These are phyloP conservation scores for Scopus umbretta DNA, from an alignment of 2,113 vertebrate genomes.

Conservation along the genomic window DNA sequence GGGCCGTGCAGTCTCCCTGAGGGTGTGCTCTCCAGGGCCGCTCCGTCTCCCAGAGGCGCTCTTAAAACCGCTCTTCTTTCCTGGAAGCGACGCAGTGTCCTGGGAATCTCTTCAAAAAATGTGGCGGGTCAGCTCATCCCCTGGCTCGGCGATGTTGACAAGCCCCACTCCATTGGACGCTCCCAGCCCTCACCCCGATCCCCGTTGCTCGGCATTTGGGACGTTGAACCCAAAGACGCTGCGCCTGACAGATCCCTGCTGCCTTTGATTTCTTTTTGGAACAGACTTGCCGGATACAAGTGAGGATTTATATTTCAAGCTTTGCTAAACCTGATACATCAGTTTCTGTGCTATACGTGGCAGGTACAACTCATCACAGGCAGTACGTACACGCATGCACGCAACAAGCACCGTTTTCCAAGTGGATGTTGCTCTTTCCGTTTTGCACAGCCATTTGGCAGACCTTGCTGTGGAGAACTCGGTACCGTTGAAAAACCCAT, in stretches of 20 bases:
- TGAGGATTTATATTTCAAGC: not conserved
- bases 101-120: not conserved
- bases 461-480: not conserved
- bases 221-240: accelerated
- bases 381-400: accelerated
- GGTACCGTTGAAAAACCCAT: not conserved
- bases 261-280: not conserved
- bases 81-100: not conserved
- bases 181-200: not conserved
- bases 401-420: not conserved
- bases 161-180: not conserved
- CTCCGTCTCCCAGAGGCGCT: not conserved
- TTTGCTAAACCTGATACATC: not conserved
- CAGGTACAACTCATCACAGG: not conserved
- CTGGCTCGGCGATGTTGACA: not conserved
- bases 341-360: not conserved
- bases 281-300: not conserved
- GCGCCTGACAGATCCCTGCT: not conserved
- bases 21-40: not conserved
- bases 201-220: not conserved
- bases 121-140: not conserved
- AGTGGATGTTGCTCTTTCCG: too few relatives aligned
- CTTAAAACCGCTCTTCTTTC: not conserved
- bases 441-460: not conserved
- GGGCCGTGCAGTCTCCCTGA: accelerated